Evolutionary conservation across 2,113 vertebrate genomes (phyloP), one percentile per base, ranked within the genome.

Genomic region (Strix uralensis): DNA sequence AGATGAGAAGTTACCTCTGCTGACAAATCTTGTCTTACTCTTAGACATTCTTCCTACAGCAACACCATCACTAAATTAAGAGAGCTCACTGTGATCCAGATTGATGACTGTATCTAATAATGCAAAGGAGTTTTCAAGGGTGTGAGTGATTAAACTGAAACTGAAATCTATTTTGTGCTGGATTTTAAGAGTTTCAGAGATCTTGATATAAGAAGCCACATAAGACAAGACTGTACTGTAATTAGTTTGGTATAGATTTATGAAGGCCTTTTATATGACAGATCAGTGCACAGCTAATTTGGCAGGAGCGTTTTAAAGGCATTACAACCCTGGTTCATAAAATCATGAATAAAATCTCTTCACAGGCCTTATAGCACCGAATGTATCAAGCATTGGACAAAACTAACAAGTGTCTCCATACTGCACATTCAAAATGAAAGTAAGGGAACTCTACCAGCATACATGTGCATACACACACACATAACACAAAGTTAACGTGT

Each of bases 401-500:
- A 83, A 67, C 10, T 38, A 77, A 9, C 10, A 74, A 51, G 7
- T 49, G 12, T 27, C 38, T 78, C 30, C 40, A 49, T 32, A 32
- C 5, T 42, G 25, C 21, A 46, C 19, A 42, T 67, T 59, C 29
- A 52, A 54, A 91, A 74, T 11, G 3, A 29, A 90, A 74, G 58
- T 10, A 81, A 63, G 26, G 44, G 3, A 87, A 52, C 46, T 54
- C 22, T 46, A 90, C 27, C 25, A 70, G 21, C n/a, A 32, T 19
- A 46, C 5, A n/a, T 6, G 36, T 44, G 40, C 40, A 30, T 29
- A 47, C 3, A n/a, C 19, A 3, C 40, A 66, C 30, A n/a, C 11
- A 3, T 6, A 47, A 20, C 51, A 57, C 19, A 18, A 17, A 51
- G 5, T 32, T 30, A 44, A 42, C 0, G 0, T 42, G 15, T 63